A percentile compares a stretch with the other conserved stretches of the same genome.
Evolutionary conservation across 2,113 vertebrate genomes (phyloP).

Genomic region (Ardeotis arabs): DNA sequence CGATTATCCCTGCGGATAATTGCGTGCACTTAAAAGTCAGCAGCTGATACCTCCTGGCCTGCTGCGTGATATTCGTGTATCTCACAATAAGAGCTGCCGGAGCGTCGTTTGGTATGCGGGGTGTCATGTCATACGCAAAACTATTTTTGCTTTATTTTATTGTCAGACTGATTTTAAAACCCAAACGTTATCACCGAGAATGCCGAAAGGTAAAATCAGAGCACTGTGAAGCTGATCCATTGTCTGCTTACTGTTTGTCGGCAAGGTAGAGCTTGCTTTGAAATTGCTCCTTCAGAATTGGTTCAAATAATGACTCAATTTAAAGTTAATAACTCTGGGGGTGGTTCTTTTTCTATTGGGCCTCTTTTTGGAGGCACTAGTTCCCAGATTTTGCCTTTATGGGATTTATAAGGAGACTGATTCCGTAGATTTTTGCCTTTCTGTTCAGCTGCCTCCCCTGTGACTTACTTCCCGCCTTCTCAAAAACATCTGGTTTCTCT

Average conservation of each 20-base stretch:
- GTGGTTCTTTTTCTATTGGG: not conserved
- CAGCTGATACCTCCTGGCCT: not conserved
- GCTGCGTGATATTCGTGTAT: not conserved
- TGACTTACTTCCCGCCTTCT: not conserved
- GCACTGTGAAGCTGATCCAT: not conserved
- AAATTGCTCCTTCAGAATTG: not conserved
- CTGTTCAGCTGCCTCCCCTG: not conserved
- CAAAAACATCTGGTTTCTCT: not conserved
- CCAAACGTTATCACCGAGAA: fast-evolving
- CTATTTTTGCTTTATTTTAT: not conserved
- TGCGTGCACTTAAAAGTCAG: not conserved
- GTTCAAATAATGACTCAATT: not conserved
- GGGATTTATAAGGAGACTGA: not conserved
- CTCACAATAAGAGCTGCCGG: not conserved
- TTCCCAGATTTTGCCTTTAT: not conserved
- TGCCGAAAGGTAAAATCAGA: not conserved
- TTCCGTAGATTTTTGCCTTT: not conserved
- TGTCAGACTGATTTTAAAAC: not conserved
- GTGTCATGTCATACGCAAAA: not conserved
- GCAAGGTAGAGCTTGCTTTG: not conserved
- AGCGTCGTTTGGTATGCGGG: not conserved
- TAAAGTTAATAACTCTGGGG: not conserved
- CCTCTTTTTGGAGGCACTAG: not conserved
- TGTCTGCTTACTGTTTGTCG: not conserved
- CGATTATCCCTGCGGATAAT: not conserved